Conservation (phyloP, 2,888 invertebrate species). For the Lapara coniferarum region DNA sequence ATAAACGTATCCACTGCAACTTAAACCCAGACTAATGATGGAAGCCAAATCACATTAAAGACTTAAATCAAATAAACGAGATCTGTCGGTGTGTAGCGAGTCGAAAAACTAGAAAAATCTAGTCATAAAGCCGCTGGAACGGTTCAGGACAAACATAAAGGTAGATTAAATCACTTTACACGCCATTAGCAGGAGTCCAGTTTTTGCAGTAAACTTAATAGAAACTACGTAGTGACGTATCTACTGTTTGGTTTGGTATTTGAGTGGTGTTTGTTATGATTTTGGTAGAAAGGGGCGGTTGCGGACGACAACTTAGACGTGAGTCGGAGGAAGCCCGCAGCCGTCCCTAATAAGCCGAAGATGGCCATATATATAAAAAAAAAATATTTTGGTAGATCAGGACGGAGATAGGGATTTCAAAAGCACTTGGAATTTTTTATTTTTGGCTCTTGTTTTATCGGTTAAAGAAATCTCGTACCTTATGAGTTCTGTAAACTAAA, state of each 20-base stretch:
- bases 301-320: too few species aligned
- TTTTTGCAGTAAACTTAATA: slow-evolving; percentile 47
- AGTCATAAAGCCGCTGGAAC: slow-evolving; percentile 56
- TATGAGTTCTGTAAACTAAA: too few species aligned
- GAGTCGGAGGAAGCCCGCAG: too few species aligned
- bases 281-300: too few species aligned
- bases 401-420: too few species aligned
- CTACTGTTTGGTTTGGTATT: not conserved
- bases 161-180: slow-evolving; percentile 72
- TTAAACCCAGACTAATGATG: not conserved
- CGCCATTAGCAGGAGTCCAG: slow-evolving; percentile 64
- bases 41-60: slow-evolving; percentile 10
- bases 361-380: too few species aligned
- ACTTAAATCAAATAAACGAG: slow-evolving; percentile 19
- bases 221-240: not conserved
- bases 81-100: slow-evolving; percentile 15
- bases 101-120: slow-evolving; percentile 51
- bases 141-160: slow-evolving; percentile 55
- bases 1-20: too few species aligned
- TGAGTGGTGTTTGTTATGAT: not conserved
- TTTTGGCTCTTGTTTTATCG: too few species aligned
- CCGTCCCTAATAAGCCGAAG: too few species aligned
- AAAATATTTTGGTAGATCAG: too few species aligned
- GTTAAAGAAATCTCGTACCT: too few species aligned
- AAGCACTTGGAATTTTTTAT: too few species aligned